Conservation (phyloP, 2,888 invertebrate genomes). For the Creontiades dilutus region DNA sequence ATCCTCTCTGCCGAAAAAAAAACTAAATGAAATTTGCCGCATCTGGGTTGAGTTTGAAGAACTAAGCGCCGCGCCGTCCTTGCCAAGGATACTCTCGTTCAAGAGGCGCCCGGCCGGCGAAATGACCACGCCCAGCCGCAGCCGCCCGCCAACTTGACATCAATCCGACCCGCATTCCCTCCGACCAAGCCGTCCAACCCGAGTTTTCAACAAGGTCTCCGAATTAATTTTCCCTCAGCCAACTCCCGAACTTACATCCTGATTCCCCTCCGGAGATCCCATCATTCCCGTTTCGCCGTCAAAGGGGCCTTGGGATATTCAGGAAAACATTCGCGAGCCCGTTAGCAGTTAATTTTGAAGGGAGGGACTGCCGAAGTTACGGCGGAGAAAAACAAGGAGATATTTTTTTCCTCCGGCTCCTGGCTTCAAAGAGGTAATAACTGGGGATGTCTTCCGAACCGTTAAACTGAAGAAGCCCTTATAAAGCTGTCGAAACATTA, state of each 20-base stretch:
- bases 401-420: background rate
- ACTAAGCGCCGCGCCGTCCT: conserved; percentile 13
- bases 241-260: no score
- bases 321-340: background rate
- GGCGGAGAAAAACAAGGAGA: background rate
- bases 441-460: background rate
- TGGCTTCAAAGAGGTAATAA: background rate
- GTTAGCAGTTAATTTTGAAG: background rate
- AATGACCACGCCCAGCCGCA: conserved; percentile 17
- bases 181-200: background rate
- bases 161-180: conserved; percentile 27
- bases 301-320: background rate
- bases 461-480: conserved; percentile 8
- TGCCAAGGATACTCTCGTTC: conserved; percentile 11
- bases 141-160: conserved; percentile 13
- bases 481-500: background rate
- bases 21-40: background rate
- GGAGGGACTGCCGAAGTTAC: background rate
- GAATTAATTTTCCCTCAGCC: no score
- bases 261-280: no score
- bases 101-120: conserved; percentile 5
- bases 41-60: background rate
- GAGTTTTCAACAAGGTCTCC: background rate
- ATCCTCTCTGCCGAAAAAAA: background rate
- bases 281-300: no score